These are phyloP conservation scores for Theocolax elegans DNA, from an alignment of 1,140 invertebrate genomes.

Conservation along the genomic window DNA sequence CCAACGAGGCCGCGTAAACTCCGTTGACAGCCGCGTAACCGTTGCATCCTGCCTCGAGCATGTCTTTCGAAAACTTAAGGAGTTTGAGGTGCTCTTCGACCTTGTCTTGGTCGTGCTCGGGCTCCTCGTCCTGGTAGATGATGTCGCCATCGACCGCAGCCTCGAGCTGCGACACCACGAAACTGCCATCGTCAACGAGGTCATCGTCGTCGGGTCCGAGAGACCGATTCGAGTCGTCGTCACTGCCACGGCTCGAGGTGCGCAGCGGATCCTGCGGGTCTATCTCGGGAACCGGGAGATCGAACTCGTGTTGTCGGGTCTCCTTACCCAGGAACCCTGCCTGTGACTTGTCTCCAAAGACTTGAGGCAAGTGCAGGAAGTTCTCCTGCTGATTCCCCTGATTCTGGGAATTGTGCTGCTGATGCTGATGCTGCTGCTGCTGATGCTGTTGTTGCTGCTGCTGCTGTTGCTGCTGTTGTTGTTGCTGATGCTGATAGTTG, in stretches of 20 bases:
- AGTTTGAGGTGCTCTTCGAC: slow-evolving; percentile 43
- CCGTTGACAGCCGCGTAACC: slow-evolving; percentile 34
- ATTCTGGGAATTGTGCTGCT: slow-evolving; percentile 38
- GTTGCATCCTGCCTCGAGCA: slow-evolving; percentile 38
- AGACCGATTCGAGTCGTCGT: slow-evolving; percentile 30
- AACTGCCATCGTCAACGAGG: slow-evolving; percentile 41
- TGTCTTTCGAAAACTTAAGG: slow-evolving; percentile 39
- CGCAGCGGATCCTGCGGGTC: slow-evolving; percentile 22
- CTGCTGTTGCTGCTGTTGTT: slow-evolving; percentile 44
- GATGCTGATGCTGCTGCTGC: slow-evolving; percentile 47
- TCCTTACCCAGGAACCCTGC: slow-evolving; percentile 26
- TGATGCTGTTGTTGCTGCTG: slow-evolving; percentile 47
- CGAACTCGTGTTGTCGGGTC: slow-evolving; percentile 10
- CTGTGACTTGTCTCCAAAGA: slow-evolving; percentile 27
- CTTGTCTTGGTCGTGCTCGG: slow-evolving; percentile 37
- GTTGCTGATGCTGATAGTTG: slow-evolving; percentile 49
- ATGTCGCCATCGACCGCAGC: slow-evolving; percentile 36
- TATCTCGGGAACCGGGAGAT: slow-evolving; percentile 14
- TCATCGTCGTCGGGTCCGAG: slow-evolving; percentile 43
- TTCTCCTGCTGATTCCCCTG: slow-evolving; percentile 36
- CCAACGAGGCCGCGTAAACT: slow-evolving; percentile 15
- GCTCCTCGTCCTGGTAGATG: slow-evolving; percentile 32
- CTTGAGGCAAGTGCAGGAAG: slow-evolving; percentile 38
- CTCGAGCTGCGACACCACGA: slow-evolving; percentile 39
- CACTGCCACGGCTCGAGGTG: slow-evolving; percentile 37